phyloP scores from a whole-genome alignment of 64 coral and sea anemone species.

The Stichodactyla mertensii region DNA sequence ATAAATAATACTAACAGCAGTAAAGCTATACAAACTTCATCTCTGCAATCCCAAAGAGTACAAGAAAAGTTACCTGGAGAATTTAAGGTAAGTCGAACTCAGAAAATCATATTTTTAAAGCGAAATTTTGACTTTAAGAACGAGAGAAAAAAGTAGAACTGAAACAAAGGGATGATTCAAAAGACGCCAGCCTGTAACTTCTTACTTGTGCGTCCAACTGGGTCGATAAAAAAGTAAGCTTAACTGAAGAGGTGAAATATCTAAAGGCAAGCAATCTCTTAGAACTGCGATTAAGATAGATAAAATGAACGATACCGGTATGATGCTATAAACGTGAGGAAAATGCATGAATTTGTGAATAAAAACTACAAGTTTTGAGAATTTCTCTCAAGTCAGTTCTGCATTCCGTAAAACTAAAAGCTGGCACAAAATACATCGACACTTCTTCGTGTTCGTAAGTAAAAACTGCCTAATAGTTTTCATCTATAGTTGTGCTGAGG shows the following conservation, averaged over 20 bases:
- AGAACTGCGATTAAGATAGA: no score
- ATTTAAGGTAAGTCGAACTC: neutral
- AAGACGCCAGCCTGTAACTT: no score
- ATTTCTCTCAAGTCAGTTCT: neutral
- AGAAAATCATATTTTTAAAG: neutral
- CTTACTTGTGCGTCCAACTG: no score
- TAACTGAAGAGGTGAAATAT: no score
- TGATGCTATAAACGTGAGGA: neutral
- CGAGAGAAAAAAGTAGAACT: neutral
- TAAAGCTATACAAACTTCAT: neutral
- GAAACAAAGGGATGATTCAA: neutral
- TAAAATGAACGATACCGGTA: neutral
- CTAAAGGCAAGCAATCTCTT: no score
- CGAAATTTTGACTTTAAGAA: neutral
- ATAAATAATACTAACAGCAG: neutral
- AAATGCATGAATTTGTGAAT: neutral
- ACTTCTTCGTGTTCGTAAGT: no score
- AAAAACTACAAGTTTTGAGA: neutral
- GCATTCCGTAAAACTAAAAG: neutral
- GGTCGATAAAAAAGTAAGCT: no score
- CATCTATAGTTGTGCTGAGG: neutral
- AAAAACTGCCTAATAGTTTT: no score
- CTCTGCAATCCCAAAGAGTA: neutral
- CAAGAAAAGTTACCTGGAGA: neutral
- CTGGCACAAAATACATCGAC: neutral